Evolutionary conservation across 2,797 vertebrate genomes (phyloP).

Genomic region (Anguilla megastoma): DNA sequence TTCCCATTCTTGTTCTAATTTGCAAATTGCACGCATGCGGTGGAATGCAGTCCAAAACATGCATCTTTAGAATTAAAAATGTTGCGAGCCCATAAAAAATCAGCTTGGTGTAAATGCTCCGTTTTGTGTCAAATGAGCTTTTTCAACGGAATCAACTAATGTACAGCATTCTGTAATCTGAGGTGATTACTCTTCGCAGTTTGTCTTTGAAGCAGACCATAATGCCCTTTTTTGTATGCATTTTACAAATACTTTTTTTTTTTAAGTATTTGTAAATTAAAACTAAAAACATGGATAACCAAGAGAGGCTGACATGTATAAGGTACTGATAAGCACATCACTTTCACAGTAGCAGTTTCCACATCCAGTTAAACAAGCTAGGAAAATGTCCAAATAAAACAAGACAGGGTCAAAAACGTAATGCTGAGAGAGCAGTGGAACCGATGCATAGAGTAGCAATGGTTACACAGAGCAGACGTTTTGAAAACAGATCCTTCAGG

Average conservation of each 20-base stretch:
- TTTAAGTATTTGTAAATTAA: neutral
- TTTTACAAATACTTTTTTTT: too few species aligned
- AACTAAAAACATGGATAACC: slow-evolving; percentile 61
- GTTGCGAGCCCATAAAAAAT: neutral
- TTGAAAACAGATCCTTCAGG: slow-evolving; percentile 34
- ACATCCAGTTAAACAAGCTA: slow-evolving; percentile 48
- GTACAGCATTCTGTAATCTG: neutral
- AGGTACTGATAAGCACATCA: slow-evolving; percentile 48
- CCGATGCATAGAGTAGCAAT: neutral
- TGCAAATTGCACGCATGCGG: neutral
- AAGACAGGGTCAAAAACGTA: slow-evolving; percentile 36
- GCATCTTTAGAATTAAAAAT: slow-evolving; percentile 10
- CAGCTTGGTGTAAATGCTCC: neutral
- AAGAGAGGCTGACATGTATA: slow-evolving; percentile 37
- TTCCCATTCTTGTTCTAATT: slow-evolving; percentile 9
- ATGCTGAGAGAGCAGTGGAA: neutral
- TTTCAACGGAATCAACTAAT: slow-evolving; percentile 1
- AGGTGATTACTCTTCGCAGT: neutral
- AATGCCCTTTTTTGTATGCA: slow-evolving; percentile 57
- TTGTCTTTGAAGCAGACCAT: slow-evolving; percentile 56
- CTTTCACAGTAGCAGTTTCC: slow-evolving; percentile 43
- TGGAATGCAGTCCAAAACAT: neutral
- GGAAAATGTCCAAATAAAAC: slow-evolving; percentile 37
- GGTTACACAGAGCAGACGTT: slow-evolving; percentile 20
- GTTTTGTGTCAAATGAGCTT: neutral